A percentile compares a stretch with the other conserved stretches of the same genome.
phyloP scores from a whole-genome alignment of 1,140 invertebrate species.

The Nautilus pompilius region DNA sequence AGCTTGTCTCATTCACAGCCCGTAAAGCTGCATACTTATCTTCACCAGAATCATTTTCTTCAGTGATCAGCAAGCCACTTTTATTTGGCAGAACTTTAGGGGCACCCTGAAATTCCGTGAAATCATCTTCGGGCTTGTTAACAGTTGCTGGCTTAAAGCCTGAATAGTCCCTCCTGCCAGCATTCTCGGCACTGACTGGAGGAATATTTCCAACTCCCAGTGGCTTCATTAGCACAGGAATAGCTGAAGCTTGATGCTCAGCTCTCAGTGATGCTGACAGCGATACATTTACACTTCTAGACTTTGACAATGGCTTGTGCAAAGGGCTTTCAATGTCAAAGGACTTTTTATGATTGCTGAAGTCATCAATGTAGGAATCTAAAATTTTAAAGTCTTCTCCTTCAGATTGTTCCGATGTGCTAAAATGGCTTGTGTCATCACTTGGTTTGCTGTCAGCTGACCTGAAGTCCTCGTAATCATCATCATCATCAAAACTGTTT shows the following conservation, averaged over 20 bases:
- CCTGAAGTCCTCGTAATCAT: slow-evolving; percentile 65
- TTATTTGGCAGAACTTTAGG: neutral
- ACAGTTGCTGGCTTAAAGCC: neutral
- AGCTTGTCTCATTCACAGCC: slow-evolving; percentile 15
- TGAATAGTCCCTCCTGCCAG: neutral
- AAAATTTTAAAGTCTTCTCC: slow-evolving; percentile 45
- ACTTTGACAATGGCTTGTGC: slow-evolving; percentile 25
- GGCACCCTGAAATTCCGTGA: slow-evolving; percentile 15
- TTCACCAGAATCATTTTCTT: slow-evolving; percentile 20
- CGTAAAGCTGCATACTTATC: slow-evolving; percentile 57
- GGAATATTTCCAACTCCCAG: neutral
- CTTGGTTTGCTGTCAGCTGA: slow-evolving; percentile 53
- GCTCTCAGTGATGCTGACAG: slow-evolving; percentile 1
- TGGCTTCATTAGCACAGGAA: slow-evolving; percentile 8
- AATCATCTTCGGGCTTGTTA: neutral
- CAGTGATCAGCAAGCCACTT: neutral
- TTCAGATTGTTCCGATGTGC: slow-evolving; percentile 46
- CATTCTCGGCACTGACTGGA: neutral
- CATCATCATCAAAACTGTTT: slow-evolving; percentile 49
- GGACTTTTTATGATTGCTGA: slow-evolving; percentile 30
- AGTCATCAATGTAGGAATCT: slow-evolving; percentile 46
- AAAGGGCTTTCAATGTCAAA: slow-evolving; percentile 31
- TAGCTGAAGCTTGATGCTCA: slow-evolving; percentile 1
- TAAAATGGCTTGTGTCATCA: slow-evolving; percentile 44
- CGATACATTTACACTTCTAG: slow-evolving; percentile 9